Conservation (phyloP, 2,888 invertebrate species). For the Drosophila stalkeri region DNA sequence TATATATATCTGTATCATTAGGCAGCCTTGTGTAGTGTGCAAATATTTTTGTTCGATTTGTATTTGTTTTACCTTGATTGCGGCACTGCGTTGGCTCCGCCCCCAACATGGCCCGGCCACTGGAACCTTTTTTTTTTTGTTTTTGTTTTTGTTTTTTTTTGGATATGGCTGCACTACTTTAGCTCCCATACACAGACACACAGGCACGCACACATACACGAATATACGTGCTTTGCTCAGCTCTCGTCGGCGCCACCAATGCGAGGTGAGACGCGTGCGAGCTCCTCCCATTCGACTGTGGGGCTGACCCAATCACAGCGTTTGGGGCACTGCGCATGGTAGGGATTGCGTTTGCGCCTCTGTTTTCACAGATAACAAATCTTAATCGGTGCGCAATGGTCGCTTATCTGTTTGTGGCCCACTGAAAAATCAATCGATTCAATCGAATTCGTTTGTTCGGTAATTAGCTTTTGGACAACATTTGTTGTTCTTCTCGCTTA, state of each 20-base stretch:
- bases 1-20: constrained; percentile 7
- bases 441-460: constrained; percentile 70
- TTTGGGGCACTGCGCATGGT: constrained; percentile 74
- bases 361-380: constrained; percentile 84
- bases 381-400: constrained; percentile 77
- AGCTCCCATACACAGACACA: constrained; percentile 36
- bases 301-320: constrained; percentile 74
- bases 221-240: not conserved
- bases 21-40: constrained; percentile 39
- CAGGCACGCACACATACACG: constrained; percentile 14
- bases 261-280: constrained; percentile 46
- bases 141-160: constrained; percentile 49
- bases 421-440: constrained; percentile 77
- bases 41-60: constrained; percentile 80
- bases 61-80: constrained; percentile 80
- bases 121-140: constrained; percentile 37
- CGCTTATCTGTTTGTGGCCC: constrained; percentile 69
- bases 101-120: constrained; percentile 67
- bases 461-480: constrained; percentile 80
- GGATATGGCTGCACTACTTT: constrained; percentile 61
- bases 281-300: constrained; percentile 68
- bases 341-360: constrained; percentile 73
- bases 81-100: constrained; percentile 70
- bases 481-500: constrained; percentile 42
- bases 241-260: constrained; percentile 53